These are phyloP conservation scores for Spodoptera frugiperda DNA, from an alignment of 1,140 invertebrate species.

Conservation along the genomic window DNA sequence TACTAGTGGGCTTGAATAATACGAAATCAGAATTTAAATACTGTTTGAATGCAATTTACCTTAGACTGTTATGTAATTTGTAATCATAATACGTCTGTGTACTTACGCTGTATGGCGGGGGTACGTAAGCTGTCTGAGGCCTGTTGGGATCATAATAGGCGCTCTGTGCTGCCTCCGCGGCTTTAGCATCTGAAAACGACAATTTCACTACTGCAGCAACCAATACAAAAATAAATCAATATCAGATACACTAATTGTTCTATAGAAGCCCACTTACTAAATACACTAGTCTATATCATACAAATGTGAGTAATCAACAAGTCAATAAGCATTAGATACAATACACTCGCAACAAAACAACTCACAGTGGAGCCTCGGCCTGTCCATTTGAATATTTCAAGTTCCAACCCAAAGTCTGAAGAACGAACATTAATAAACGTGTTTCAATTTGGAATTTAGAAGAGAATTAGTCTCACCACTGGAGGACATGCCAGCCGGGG, in stretches of 20 bases:
- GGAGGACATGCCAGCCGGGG: constrained; percentile 62
- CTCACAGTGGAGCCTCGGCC: constrained; percentile 55
- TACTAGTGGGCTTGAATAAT: too few species aligned
- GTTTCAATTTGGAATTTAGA: constrained; percentile 42
- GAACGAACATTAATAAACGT: not conserved
- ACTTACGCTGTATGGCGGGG: constrained; percentile 93
- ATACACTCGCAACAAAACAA: constrained; percentile 14
- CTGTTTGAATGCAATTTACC: too few species aligned
- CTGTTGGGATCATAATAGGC: constrained; percentile 95
- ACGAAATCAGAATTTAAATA: too few species aligned
- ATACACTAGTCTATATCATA: not conserved
- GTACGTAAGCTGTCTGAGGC: constrained; percentile 94
- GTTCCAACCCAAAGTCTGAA: not conserved
- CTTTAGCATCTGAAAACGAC: constrained; percentile 91
- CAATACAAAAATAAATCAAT: constrained; percentile 9
- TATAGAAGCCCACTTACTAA: constrained; percentile 6
- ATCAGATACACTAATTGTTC: not conserved
- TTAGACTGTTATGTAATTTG: too few species aligned
- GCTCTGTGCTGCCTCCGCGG: constrained; percentile 94
- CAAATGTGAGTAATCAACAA: too few species aligned
- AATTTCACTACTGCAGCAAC: constrained; percentile 71
- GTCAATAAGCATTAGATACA: too few species aligned
- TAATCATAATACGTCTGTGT: constrained; percentile 9
- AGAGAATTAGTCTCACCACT: constrained; percentile 56
- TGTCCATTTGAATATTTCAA: not conserved